A percentile compares a stretch with the other conserved stretches of the same genome.
Evolutionary conservation across 2,888 invertebrate species (phyloP).

Genomic region (Junonia oenone): DNA sequence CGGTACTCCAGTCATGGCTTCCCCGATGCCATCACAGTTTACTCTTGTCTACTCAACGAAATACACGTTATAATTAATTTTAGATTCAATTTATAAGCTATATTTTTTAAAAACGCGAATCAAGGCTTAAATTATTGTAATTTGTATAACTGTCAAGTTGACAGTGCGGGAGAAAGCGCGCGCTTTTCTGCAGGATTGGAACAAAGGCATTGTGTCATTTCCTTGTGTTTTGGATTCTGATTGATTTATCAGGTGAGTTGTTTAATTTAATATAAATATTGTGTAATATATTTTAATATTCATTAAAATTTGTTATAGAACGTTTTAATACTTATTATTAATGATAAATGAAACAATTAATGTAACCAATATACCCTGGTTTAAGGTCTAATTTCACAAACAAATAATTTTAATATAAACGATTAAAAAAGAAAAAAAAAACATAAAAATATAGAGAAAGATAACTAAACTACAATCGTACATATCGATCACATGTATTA

Average conservation of each 20-base stretch:
- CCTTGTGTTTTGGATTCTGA: slow-evolving; percentile 35
- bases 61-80: slow-evolving; percentile 39
- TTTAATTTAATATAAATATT: not conserved
- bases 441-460: no score
- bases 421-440: no score
- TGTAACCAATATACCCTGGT: no score
- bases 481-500: no score
- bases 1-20: slow-evolving; percentile 48
- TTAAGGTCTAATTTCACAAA: no score
- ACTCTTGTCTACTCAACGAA: slow-evolving; percentile 44
- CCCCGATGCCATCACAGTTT: slow-evolving; percentile 49
- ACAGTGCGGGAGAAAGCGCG: slow-evolving; percentile 39
- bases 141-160: slow-evolving; percentile 24
- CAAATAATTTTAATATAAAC: no score
- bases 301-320: no score
- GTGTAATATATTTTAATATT: not conserved
- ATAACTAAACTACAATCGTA: no score
- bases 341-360: no score
- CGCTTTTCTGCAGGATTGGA: slow-evolving; percentile 29
- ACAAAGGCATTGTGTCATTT: slow-evolving; percentile 39
- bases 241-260: slow-evolving; percentile 36
- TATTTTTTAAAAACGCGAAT: slow-evolving; percentile 5
- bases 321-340: no score
- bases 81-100: not conserved
- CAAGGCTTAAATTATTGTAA: not conserved